These are phyloP conservation scores for Criorhina ranunculi DNA, from an alignment of 2,888 invertebrate genomes.

Conservation along the genomic window DNA sequence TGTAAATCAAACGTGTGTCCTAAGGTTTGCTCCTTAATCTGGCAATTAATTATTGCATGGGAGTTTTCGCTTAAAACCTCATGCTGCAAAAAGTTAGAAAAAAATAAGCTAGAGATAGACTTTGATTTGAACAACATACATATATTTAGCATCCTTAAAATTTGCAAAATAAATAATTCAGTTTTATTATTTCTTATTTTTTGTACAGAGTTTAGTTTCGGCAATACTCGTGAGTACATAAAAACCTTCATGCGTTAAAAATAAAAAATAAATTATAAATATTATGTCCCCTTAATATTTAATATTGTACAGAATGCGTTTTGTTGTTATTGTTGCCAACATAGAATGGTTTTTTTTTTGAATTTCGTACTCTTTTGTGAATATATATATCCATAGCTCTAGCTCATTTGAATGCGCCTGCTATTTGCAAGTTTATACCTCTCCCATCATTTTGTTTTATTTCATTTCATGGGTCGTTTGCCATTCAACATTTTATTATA, in stretches of 20 bases:
- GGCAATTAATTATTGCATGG: too few species aligned
- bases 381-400: constrained; percentile 51
- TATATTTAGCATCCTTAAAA: constrained; percentile 5
- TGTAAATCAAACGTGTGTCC: too few species aligned
- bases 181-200: constrained; percentile 77
- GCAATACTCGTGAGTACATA: constrained; percentile 84
- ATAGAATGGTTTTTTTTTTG: constrained; percentile 58
- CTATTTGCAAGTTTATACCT: constrained; percentile 36
- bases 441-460: constrained; percentile 21
- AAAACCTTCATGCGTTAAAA: constrained; percentile 47
- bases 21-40: too few species aligned
- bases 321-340: constrained; percentile 55
- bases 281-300: constrained; percentile 50
- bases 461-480: constrained; percentile 66
- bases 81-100: too few species aligned
- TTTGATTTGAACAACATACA: background rate
- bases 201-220: constrained; percentile 84
- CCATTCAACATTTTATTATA: constrained; percentile 44
- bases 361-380: constrained; percentile 47
- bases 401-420: constrained; percentile 59
- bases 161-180: constrained; percentile 60
- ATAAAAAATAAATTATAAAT: constrained; percentile 6
- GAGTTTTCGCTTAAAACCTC: too few species aligned
- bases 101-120: background rate
- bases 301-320: constrained; percentile 68